Evolutionary conservation across 2,888 invertebrate species (phyloP), one percentile per base, ranked within the genome.

Genomic region (Neoaliturus tenellus): DNA sequence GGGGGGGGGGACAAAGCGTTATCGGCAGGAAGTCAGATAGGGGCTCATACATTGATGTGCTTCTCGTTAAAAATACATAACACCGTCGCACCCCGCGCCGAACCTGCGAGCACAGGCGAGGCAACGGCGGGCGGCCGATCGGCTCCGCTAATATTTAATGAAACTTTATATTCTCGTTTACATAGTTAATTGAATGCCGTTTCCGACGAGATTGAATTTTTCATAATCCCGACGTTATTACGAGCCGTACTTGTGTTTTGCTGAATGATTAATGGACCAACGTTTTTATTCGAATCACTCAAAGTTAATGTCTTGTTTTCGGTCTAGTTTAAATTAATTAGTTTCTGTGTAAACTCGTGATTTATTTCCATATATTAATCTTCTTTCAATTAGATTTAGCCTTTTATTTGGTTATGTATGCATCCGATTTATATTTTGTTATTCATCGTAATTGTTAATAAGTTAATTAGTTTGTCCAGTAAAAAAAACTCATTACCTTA

Each of bases 11-110:
- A 20, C 8, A 62, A 28, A 23, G 35, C 71, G 35, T 25, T 71
- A 71, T 71, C 71, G 8, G 23, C 2, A 71, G 71, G 71, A 71
- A 71, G 71, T 35, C 23, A 48, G 75, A 75, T 75, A 75, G 48
- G 39, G 39, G 23, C 75, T 48, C 75, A 75, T 48, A 75, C 75
- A 75, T 75, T 75, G 75, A 75, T 75, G 75, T 39, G 23, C 48
- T 48, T 48, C 75, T 75, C 75, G 75, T 75, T 75, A 75, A 75
- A 75, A 75, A 75, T 75, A 75, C 75, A 75, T 75, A 75, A 75
- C 75, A 75, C 48, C 5, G 48, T 41, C 71, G 39, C 75, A 28
- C 75, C 39, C 44, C n/a, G 4, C 48, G 23, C 25, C 48, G 23
- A 35, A 12, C 14, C 48, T 6, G 41, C 25, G 14, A 10, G 10